A percentile compares a stretch with the other conserved stretches of the same genome.
Conservation (phyloP, 2,113 vertebrate species). For the Microtus pennsylvanicus region DNA sequence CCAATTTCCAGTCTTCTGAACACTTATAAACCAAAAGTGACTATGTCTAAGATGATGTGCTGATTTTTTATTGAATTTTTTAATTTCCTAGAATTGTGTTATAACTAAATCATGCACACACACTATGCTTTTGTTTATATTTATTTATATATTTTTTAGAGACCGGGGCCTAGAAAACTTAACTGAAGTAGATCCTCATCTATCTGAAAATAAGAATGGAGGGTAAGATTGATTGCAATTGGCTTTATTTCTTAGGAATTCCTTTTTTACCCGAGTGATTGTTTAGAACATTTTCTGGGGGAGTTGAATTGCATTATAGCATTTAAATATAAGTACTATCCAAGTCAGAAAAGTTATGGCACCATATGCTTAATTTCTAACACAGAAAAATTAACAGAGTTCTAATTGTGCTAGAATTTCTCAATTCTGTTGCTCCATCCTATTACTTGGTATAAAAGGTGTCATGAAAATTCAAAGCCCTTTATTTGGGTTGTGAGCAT, state of each 20-base stretch:
- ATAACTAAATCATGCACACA: neutral
- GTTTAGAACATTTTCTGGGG: neutral
- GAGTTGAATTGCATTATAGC: neutral
- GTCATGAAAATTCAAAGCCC: constrained; percentile 46
- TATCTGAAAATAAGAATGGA: constrained; percentile 80
- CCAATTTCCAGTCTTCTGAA: neutral
- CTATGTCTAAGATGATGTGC: neutral
- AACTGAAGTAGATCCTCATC: constrained; percentile 65
- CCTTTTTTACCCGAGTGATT: neutral
- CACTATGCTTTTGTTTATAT: neutral
- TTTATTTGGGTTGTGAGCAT: constrained; percentile 58
- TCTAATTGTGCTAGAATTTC: constrained; percentile 45
- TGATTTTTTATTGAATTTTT: constrained; percentile 27
- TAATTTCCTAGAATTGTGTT: constrained; percentile 12
- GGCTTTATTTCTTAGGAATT: constrained; percentile 20
- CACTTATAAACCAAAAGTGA: neutral
- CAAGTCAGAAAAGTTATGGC: neutral
- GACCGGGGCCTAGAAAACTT: constrained; percentile 56
- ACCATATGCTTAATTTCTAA: neutral
- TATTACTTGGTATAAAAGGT: constrained; percentile 52
- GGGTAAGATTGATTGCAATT: constrained; percentile 56
- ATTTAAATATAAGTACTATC: constrained; percentile 19
- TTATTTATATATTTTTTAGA: constrained; percentile 34
- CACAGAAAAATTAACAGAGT: neutral
- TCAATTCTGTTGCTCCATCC: neutral